phyloP scores from a whole-genome alignment of 92 coral and sea anemone genomes.

The Umimayanthus kanabou region DNA sequence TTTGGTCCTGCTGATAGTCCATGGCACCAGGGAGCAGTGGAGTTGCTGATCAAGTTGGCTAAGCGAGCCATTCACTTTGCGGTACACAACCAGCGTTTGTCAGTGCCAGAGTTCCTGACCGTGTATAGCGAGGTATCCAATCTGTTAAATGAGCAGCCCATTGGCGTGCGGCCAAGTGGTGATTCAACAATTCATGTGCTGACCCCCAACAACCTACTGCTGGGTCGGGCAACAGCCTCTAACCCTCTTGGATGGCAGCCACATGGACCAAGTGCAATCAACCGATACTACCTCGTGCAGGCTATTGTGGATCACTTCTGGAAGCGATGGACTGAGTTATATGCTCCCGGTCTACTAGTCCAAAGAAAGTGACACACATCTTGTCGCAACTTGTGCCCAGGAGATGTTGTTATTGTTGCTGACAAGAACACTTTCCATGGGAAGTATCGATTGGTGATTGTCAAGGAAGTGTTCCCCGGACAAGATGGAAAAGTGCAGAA shows the following conservation, averaged over 20 bases:
- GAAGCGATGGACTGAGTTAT: conserved; percentile 73
- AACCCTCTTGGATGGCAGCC: conserved; percentile 72
- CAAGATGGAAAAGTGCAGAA: too few species aligned
- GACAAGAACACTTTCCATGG: too few species aligned
- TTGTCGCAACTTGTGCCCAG: conserved; percentile 36
- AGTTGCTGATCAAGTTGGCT: conserved; percentile 66
- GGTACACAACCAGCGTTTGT: conserved; percentile 60
- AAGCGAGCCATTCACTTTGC: conserved; percentile 76
- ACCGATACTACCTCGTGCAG: conserved; percentile 61
- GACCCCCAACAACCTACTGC: conserved; percentile 60
- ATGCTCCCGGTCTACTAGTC: conserved; percentile 57
- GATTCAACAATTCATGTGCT: conserved; percentile 59
- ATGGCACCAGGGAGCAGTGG: conserved; percentile 70
- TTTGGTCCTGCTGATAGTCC: conserved; percentile 77
- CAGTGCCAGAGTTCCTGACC: conserved; percentile 62
- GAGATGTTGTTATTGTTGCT: too few species aligned
- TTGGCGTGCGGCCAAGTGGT: conserved; percentile 47
- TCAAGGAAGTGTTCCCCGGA: not conserved
- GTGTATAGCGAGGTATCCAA: conserved; percentile 67
- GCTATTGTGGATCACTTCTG: conserved; percentile 65
- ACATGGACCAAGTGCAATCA: conserved; percentile 19
- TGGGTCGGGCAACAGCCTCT: conserved; percentile 62
- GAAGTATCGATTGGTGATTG: not conserved
- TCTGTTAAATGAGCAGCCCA: conserved; percentile 69
- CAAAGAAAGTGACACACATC: conserved; percentile 54